These are phyloP conservation scores for Drosophila mimica DNA, from an alignment of 2,888 invertebrate genomes.

Conservation along the genomic window DNA sequence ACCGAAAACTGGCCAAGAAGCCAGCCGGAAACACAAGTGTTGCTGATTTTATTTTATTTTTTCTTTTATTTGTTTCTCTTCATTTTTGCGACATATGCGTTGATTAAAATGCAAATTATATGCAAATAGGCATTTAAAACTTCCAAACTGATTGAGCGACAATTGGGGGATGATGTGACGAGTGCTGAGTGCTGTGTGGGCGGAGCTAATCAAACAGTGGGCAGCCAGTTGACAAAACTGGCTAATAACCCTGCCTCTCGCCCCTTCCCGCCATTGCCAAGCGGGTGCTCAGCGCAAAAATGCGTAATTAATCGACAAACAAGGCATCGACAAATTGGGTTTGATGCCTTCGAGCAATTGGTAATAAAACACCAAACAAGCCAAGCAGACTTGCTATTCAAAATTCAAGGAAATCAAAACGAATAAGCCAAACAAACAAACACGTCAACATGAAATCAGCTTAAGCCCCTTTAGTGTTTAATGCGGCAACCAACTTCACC, in stretches of 20 bases:
- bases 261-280: background rate
- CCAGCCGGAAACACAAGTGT: background rate
- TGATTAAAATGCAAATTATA: conserved; percentile 83
- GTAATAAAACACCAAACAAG: conserved; percentile 22
- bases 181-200: conserved; percentile 26
- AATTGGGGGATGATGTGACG: conserved; percentile 5
- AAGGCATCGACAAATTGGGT: conserved; percentile 26
- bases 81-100: conserved; percentile 80
- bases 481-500: conserved; percentile 28
- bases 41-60: conserved; percentile 28
- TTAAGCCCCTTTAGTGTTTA: conserved; percentile 59
- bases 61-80: conserved; percentile 26
- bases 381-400: conserved; percentile 48
- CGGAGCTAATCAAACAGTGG: conserved; percentile 42
- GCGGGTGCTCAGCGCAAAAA: conserved; percentile 34
- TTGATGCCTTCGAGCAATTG: conserved; percentile 59
- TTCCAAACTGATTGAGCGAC: conserved; percentile 58
- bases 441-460: conserved; percentile 43
- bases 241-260: background rate
- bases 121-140: conserved; percentile 82
- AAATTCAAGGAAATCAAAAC: conserved; percentile 58
- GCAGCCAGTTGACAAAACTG: conserved; percentile 34
- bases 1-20: background rate
- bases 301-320: conserved; percentile 68
- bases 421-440: conserved; percentile 42